Conservation (phyloP, 2,113 vertebrate genomes). For the Embiotoca jacksoni region DNA sequence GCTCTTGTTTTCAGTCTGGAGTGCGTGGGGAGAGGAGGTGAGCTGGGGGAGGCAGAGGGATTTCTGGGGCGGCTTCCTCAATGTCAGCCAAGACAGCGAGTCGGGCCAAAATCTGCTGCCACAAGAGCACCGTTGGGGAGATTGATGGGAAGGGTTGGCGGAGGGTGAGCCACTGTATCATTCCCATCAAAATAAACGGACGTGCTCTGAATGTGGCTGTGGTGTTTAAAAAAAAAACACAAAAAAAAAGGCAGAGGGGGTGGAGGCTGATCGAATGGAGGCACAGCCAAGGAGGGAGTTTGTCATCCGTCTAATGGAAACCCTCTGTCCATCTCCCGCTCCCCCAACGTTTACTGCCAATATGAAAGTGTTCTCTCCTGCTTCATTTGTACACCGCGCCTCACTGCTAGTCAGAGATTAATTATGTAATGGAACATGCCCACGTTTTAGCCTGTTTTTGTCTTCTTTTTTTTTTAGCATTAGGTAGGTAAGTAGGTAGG, state of each 20-base stretch:
- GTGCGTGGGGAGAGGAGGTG: conserved; percentile 11
- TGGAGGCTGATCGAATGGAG: conserved; percentile 50
- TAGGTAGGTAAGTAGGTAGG: too few species aligned
- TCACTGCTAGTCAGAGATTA: background rate
- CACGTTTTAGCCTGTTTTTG: too few species aligned
- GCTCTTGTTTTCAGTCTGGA: conserved; percentile 14
- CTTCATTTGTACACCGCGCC: background rate
- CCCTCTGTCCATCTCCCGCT: conserved; percentile 11
- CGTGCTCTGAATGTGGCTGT: conserved; percentile 61
- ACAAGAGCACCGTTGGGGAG: conserved; percentile 20
- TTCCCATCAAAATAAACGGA: conserved; percentile 68
- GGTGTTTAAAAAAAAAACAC: background rate
- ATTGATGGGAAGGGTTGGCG: conserved; percentile 19
- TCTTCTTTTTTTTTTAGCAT: too few species aligned
- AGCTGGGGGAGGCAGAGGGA: conserved; percentile 33
- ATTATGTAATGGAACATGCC: background rate
- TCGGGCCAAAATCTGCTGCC: conserved; percentile 30
- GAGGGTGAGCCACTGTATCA: conserved; percentile 26
- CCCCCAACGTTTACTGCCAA: conserved; percentile 31
- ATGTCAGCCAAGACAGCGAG: conserved; percentile 79
- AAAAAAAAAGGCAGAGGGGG: conserved; percentile 13
- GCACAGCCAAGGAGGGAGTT: conserved; percentile 33
- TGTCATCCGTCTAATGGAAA: conserved; percentile 81
- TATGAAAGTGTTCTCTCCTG: conserved; percentile 27
- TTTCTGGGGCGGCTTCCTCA: conserved; percentile 55